Evolutionary conservation across 2,888 invertebrate genomes (phyloP), one percentile per base, ranked within the genome.

Genomic region (Apamea monoglypha): DNA sequence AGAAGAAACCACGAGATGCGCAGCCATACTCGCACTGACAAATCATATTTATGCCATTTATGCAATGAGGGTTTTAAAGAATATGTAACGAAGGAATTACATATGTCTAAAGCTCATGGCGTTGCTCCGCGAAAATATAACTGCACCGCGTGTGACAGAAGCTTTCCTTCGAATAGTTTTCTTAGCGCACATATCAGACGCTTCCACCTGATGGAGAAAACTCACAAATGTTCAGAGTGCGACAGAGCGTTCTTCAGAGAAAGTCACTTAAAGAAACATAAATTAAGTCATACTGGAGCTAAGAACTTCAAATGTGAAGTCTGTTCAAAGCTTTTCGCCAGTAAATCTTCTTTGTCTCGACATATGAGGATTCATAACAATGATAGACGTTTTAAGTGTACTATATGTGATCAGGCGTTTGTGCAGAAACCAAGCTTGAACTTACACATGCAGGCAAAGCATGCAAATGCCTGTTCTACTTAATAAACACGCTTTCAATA

Each of bases 1-100:
- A 91, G 94, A 81, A 93, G 93, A 66, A 92, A 93, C 0, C 97
- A 97, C 68, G 94, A 95, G 72, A 93, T 92, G n/a, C 92, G 91
- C 6, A 93, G 93, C 1, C 96, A 95, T 68, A 10, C 36, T 47
- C 47, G 16, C 47, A 47, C 74, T 10, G 76, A 68, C 12, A 81
- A 82, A 47, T 50, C 73, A 10, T 71, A 86, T 32, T 92, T 88
- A 80, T 95, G 94, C 71, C 90, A 92, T 0, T 90, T 91, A 69
- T 95, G 95, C 70, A 87, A 90, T 16, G 89, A 92, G 75, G 84
- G 81, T 73, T 94, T 93, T 36, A 90, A 88, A 18, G 90, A 91
- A 6, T 88, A 88, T 50, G 61, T 83, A 5, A 83, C 85, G 68
- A 93, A 93, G 74, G 78, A 88, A 16, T 79, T 88, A 10, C 93